Percentiles rank a stretch among this genome's conserved stretches.
Evolutionary conservation across 2,113 vertebrate genomes (phyloP).

Genomic region (Monarcha castaneiventris): DNA sequence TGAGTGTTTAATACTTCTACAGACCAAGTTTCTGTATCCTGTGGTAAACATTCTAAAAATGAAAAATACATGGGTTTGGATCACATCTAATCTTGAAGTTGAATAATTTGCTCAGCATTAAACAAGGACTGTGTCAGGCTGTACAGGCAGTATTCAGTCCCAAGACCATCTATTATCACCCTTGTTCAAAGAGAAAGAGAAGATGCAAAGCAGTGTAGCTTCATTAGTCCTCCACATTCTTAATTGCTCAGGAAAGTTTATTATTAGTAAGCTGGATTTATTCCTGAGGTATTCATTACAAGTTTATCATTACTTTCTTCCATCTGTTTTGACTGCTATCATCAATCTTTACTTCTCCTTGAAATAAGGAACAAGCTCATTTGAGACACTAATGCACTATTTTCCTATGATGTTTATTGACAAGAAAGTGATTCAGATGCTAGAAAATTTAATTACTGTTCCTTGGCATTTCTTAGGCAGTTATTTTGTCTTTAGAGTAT

Average conservation of each 20-base stretch:
- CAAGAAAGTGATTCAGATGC: not conserved
- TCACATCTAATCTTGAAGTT: not conserved
- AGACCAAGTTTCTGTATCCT: not conserved
- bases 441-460: slow-evolving; percentile 5
- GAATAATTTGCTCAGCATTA: not conserved
- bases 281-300: not conserved
- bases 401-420: not conserved
- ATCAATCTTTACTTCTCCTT: not conserved
- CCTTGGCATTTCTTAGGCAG: not conserved
- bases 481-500: not conserved
- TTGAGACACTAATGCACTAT: not conserved
- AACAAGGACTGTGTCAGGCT: not conserved
- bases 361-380: not conserved
- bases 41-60: not conserved
- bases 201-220: not conserved
- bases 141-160: not conserved
- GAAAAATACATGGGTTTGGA: not conserved
- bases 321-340: not conserved
- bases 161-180: not conserved
- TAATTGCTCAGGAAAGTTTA: not conserved
- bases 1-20: not conserved
- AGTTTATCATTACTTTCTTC: not conserved
- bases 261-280: not conserved
- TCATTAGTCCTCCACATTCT: not conserved
- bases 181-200: not conserved